Evolutionary conservation across 2,888 invertebrate species (phyloP), one percentile per base, ranked within the genome.

Genomic region (Synanthedon vespiformis): DNA sequence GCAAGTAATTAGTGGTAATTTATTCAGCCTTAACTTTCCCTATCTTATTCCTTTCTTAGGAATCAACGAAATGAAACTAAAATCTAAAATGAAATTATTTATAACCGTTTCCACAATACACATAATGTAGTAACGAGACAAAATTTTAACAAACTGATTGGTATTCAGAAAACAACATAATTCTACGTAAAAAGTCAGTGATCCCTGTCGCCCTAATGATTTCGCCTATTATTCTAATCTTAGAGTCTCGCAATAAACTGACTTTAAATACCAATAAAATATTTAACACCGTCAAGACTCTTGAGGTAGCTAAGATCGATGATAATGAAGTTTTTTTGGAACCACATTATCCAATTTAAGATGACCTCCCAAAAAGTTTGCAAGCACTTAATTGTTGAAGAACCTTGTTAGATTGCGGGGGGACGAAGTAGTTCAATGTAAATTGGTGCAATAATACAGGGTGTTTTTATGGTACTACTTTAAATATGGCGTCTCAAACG

Each of bases 261-360:
- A 67, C 69, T 77, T 85, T 86, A 79, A 84, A 67, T 77, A 72
- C 76, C 80, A 67, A 85, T 86, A 86, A 86, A 86, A 86, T 82
- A 82, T 84, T 86, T 82, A 80, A 81, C 74, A 71, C 75, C 75
- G 69, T 64, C 64, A 67, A 68, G 70, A 74, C 70, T 67, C 66
- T 63, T 63, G 69, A 66, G 68, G 76, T 67, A 70, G 70, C 70
- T 62, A 16, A 70, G 76, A 79, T 80, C 79, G 72, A 78, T 77
- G 76, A 67, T 64, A 61, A 68, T 65, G 61, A 63, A 54, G 61
- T 65, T 76, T 80, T 82, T 81, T 81, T 80, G 74, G 62, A 62
- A 55, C 61, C 54, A 53, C 52, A 54, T 56, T 44, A 56, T 59
- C 80, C 77, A 77, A 13, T 56, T 22, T 66, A 67, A 53, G 22